Conservation (phyloP, 2,888 invertebrate species). For the Plebejus anna region DNA sequence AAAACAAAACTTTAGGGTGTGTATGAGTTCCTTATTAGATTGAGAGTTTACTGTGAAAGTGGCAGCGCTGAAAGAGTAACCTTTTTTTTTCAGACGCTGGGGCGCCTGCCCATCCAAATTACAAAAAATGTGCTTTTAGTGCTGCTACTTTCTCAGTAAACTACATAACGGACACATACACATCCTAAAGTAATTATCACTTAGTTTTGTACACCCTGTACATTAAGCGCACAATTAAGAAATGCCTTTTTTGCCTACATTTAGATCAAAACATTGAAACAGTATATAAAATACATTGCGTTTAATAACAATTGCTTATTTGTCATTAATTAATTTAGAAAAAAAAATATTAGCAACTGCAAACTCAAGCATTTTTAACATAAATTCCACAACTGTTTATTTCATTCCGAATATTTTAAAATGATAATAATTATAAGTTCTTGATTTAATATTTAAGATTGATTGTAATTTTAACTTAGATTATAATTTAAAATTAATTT, state of each 20-base stretch:
- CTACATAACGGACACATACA: no score
- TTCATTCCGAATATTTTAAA: conserved; percentile 15
- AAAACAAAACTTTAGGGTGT: no score
- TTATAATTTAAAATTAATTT: conserved; percentile 19
- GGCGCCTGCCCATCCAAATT: no score
- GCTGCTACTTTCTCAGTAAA: no score
- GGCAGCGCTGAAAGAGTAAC: no score
- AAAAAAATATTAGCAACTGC: neutral
- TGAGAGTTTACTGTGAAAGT: no score
- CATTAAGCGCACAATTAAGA: neutral
- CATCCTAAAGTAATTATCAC: no score
- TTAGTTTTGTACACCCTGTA: no score
- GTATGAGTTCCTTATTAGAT: no score
- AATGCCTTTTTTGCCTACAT: neutral
- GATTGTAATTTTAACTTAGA: conserved; percentile 14
- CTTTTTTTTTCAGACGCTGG: no score
- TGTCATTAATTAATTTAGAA: neutral
- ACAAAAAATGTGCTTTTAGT: no score
- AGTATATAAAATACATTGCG: neutral
- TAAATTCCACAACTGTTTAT: conserved; percentile 5
- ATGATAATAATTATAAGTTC: neutral
- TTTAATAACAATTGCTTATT: neutral
- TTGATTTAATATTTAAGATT: conserved; percentile 12
- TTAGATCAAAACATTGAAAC: neutral
- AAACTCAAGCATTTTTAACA: neutral